These are phyloP conservation scores for Tetramorium alpestre DNA, from an alignment of 1,140 invertebrate species.

Conservation along the genomic window DNA sequence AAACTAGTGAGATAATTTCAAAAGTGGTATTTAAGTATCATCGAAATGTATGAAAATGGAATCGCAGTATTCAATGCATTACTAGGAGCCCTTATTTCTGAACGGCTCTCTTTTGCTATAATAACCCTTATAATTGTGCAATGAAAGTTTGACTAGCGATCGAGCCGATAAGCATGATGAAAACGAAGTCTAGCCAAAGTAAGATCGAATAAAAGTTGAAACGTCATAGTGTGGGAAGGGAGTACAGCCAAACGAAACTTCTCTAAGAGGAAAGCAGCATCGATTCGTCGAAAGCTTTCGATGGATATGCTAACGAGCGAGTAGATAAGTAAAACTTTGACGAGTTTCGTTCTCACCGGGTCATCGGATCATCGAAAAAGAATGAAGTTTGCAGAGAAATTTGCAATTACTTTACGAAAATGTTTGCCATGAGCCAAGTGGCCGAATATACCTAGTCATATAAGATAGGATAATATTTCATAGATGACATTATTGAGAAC, in stretches of 20 bases:
- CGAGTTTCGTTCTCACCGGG: not conserved
- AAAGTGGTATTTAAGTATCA: not conserved
- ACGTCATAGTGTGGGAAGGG: not conserved
- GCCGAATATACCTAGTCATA: not conserved
- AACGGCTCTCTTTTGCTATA: not conserved
- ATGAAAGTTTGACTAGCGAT: not conserved
- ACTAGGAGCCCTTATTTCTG: not conserved
- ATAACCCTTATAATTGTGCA: not conserved
- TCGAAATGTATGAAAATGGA: not conserved
- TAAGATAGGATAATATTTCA: conserved; percentile 17
- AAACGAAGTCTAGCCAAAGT: conserved; percentile 7
- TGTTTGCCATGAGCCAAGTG: conserved; percentile 17
- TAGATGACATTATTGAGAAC: not conserved
- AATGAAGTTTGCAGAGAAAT: conserved; percentile 33
- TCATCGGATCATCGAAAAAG: conserved; percentile 29
- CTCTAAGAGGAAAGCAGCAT: conserved; percentile 4
- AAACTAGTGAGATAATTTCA: not conserved
- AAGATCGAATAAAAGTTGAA: conserved; percentile 40
- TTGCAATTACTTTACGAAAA: conserved; percentile 47
- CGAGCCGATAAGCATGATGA: conserved; percentile 11
- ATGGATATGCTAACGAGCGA: conserved; percentile 66
- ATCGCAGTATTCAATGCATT: not conserved
- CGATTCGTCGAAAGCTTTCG: conserved; percentile 58
- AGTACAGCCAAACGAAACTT: conserved; percentile 9
- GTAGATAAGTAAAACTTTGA: conserved; percentile 25